phyloP scores from a whole-genome alignment of 1,140 invertebrate genomes.

The Listronotus bonariensis region DNA sequence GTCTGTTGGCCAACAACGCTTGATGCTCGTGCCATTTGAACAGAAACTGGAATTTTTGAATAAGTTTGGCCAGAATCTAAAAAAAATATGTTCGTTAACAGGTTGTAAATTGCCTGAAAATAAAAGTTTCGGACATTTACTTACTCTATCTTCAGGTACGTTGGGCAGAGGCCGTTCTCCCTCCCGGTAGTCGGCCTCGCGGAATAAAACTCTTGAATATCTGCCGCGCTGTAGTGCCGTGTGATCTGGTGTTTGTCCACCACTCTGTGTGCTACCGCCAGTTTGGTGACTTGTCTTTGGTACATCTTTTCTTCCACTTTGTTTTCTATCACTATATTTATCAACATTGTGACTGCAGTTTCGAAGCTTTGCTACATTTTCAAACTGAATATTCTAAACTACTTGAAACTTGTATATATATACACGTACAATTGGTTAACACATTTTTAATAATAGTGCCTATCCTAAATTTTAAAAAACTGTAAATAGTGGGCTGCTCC shows the following conservation, averaged over 20 bases:
- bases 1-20: slow-evolving; percentile 89
- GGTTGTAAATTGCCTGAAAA: no score
- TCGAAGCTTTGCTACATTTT: no score
- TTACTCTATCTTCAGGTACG: slow-evolving; percentile 78
- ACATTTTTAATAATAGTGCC: no score
- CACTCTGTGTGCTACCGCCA: slow-evolving; percentile 90
- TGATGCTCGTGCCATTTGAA: slow-evolving; percentile 92
- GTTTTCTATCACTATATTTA: no score
- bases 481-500: no score
- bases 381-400: no score
- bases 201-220: slow-evolving; percentile 87
- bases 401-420: no score
- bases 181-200: slow-evolving; percentile 38
- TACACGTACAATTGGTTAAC: no score
- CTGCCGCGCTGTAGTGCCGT: slow-evolving; percentile 87
- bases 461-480: no score
- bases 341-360: no score
- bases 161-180: slow-evolving; percentile 65
- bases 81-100: background rate
- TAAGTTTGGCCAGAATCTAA: slow-evolving; percentile 73
- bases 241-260: slow-evolving; percentile 98
- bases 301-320: slow-evolving; percentile 99
- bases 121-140: no score
- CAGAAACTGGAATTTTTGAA: slow-evolving; percentile 71
- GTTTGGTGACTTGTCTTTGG: slow-evolving; percentile 93